phyloP scores from a whole-genome alignment of 2,113 vertebrate species.

The Thunnus thynnus region DNA sequence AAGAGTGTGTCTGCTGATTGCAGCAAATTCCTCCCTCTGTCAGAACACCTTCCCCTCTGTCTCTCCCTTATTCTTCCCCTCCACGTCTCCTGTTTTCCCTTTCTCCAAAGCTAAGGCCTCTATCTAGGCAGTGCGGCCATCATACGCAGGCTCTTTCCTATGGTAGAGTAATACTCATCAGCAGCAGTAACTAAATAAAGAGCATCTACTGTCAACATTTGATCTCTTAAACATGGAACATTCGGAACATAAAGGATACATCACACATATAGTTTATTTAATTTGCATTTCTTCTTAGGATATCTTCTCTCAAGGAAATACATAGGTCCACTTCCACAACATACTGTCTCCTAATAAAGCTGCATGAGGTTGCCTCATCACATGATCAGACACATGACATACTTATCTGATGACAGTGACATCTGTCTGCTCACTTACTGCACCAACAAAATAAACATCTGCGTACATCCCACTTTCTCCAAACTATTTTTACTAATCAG shows the following conservation, averaged over 20 bases:
- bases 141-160: conserved; percentile 42
- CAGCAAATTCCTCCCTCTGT: conserved; percentile 41
- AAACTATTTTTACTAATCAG: conserved; percentile 23
- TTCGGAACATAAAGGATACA: conserved; percentile 45
- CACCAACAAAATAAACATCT: conserved; percentile 33
- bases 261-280: conserved; percentile 43
- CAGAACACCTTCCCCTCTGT: conserved; percentile 15
- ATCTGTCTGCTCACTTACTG: conserved; percentile 37
- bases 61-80: conserved; percentile 15
- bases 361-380: conserved; percentile 32
- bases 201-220: conserved; percentile 49
- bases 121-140: conserved; percentile 53
- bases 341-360: conserved; percentile 62
- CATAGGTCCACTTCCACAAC: conserved; percentile 73
- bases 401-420: conserved; percentile 7
- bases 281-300: conserved; percentile 55
- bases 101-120: conserved; percentile 73
- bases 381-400: conserved; percentile 18
- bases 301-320: conserved; percentile 52
- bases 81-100: conserved; percentile 23
- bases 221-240: conserved; percentile 53
- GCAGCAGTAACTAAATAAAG: conserved; percentile 68
- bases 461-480: conserved; percentile 25
- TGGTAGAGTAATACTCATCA: conserved; percentile 57
- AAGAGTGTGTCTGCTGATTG: conserved; percentile 61